Percentiles rank a stretch among this genome's conserved stretches.
These are phyloP conservation scores for Grallaria varia DNA, from an alignment of 2,113 vertebrate species.

Conservation along the genomic window DNA sequence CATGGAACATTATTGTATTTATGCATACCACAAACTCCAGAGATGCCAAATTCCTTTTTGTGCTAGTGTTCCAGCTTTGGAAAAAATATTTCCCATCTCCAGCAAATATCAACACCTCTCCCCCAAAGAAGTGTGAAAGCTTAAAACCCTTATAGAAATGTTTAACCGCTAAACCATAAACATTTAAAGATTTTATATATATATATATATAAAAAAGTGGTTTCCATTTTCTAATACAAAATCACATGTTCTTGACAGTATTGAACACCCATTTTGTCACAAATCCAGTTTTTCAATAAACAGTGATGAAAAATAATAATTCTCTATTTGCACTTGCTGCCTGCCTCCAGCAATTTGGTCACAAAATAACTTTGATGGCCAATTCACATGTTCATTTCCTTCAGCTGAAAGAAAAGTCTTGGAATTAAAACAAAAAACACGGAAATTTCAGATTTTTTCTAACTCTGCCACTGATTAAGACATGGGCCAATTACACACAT, in stretches of 20 bases:
- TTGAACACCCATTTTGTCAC: background rate
- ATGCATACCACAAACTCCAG: conserved; percentile 46
- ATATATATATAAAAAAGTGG: background rate
- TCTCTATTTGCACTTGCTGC: background rate
- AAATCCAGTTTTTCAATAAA: background rate
- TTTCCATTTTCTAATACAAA: background rate
- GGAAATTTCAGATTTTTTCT: background rate
- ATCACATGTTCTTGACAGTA: background rate
- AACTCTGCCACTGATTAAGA: background rate
- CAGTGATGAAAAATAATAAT: background rate
- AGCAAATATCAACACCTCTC: background rate
- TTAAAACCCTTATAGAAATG: background rate
- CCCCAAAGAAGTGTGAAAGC: background rate
- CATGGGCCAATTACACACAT: background rate
- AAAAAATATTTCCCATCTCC: background rate
- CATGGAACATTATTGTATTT: conserved; percentile 29
- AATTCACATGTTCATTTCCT: background rate
- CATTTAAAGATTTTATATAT: too few species aligned
- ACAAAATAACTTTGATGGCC: background rate
- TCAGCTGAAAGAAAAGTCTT: background rate
- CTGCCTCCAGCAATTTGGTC: background rate
- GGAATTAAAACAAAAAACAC: background rate
- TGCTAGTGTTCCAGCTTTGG: background rate
- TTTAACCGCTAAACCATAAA: background rate
- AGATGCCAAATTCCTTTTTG: background rate